A percentile compares a stretch with the other conserved stretches of the same genome.
Conservation (phyloP, 2,888 invertebrate genomes). For the Polymixis lichenea region DNA sequence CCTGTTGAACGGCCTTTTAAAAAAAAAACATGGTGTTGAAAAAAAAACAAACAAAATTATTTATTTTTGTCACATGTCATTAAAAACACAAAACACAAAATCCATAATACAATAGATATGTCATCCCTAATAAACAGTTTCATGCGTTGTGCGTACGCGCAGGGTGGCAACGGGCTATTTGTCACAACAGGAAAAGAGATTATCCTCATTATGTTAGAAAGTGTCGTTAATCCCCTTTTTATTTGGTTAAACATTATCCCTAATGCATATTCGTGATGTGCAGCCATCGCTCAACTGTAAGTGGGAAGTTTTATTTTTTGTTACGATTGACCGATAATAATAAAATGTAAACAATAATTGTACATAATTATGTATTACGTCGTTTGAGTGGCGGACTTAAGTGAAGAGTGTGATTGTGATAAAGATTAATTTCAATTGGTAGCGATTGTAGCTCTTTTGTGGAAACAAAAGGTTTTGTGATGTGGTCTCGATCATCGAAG, state of each 20-base stretch:
- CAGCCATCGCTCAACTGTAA: conserved; percentile 32
- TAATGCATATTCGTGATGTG: conserved; percentile 48
- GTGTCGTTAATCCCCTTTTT: conserved; percentile 81
- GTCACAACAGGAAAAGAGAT: conserved; percentile 81
- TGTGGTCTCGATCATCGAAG: too few relatives aligned
- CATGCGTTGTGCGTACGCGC: conserved; percentile 67
- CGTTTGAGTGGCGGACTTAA: background rate
- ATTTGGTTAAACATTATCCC: conserved; percentile 66
- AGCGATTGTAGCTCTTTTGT: background rate
- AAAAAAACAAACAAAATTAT: conserved; percentile 52
- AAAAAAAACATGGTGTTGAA: conserved; percentile 16
- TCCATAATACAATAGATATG: conserved; percentile 53
- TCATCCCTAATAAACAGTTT: conserved; percentile 69
- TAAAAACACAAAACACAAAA: conserved; percentile 58
- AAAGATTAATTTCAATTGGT: conserved; percentile 12
- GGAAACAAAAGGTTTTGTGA: background rate
- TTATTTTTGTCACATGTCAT: conserved; percentile 44
- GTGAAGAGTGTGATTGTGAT: conserved; percentile 11
- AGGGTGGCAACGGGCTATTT: conserved; percentile 78
- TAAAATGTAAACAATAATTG: conserved; percentile 40
- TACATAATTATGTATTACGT: background rate
- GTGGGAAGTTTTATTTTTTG: conserved; percentile 11
- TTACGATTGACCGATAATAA: conserved; percentile 38
- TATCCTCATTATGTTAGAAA: conserved; percentile 83
- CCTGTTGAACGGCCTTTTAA: background rate